Base-by-base conservation (phyloP, 2,888 invertebrate genomes). In the Periphyllus acericola region DNA sequence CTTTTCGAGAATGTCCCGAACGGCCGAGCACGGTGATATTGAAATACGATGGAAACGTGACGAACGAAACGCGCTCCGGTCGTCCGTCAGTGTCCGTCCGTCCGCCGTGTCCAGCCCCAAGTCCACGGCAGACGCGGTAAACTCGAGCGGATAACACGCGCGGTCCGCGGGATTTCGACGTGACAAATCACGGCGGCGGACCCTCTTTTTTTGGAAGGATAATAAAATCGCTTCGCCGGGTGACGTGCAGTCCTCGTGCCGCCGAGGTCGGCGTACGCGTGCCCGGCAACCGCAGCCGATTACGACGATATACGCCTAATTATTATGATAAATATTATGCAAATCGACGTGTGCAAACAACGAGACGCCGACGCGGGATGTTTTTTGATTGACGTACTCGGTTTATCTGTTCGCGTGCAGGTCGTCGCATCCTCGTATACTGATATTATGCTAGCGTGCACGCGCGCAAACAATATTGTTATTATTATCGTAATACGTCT, bases 381-480 rank as follows among this genome's bases (percentile, higher is more conserved):
- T 80, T n/a, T 36, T 55, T 66, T 66, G 66, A 74, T 21, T 25
- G 74, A 79, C 66, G 80, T 36, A 8, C 60, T 0, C 60, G 80
- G 66, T 80, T 80, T 66, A 80, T 80, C 80, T 66, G 9, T 36
- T 40, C 36, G n/a, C n/a, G 17, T n/a, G 66, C 66, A 66, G 66
- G 36, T 66, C 25, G 9, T 74, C 36, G 19, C 34, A 36, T 72
- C 9, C 14, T 52, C 52, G 8, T 52, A 17, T 9, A 17, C 9
- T 52, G 11, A 46, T 8, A 52, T 11, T 6, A 1, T 9, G 52
- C 52, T 11, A 52, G 52, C 14, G 52, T 52, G 52, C 17, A 52
- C 52, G 14, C 52, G 14, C 17, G 9, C 9, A 17, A 52, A 6
- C 9, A 52, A n/a, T n/a, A n/a, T n/a, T n/a, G n/a, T n/a, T n/a